Conservation (phyloP, 2,888 invertebrate genomes). For the Netelia virgata region DNA sequence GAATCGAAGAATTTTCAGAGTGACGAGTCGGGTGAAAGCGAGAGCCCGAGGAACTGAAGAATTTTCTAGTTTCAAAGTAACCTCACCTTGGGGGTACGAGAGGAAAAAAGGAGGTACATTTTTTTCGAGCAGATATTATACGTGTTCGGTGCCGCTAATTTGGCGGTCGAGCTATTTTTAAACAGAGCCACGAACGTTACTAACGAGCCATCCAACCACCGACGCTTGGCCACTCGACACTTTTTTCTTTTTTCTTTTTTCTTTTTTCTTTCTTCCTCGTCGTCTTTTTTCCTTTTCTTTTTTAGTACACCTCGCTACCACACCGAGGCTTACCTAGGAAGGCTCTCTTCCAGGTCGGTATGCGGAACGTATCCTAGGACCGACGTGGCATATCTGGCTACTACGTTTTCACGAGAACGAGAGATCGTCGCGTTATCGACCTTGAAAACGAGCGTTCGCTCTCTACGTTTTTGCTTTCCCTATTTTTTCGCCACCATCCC, state of each 20-base stretch:
- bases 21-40: neutral
- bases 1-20: too few species aligned
- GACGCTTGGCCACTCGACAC: slow-evolving; percentile 46
- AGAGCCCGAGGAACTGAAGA: neutral
- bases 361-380: neutral
- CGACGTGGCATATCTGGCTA: slow-evolving; percentile 15
- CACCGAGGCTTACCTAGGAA: slow-evolving; percentile 2
- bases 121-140: slow-evolving; percentile 30
- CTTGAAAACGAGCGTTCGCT: slow-evolving; percentile 39
- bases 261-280: slow-evolving; percentile 51
- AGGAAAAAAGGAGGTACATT: slow-evolving; percentile 12
- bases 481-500: neutral
- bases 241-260: slow-evolving; percentile 59
- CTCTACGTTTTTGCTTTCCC: slow-evolving; percentile 1
- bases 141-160: slow-evolving; percentile 71
- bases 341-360: neutral
- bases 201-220: slow-evolving; percentile 77
- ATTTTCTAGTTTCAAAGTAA: neutral
- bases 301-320: neutral
- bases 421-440: slow-evolving; percentile 36
- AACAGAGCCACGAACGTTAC: slow-evolving; percentile 73
- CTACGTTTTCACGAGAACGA: slow-evolving; percentile 21
- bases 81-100: neutral
- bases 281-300: slow-evolving; percentile 54
- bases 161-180: slow-evolving; percentile 77